Percentiles rank a stretch among this genome's conserved stretches.
These are phyloP conservation scores for Agelastica alni DNA, from an alignment of 2,888 invertebrate species.

Conservation along the genomic window DNA sequence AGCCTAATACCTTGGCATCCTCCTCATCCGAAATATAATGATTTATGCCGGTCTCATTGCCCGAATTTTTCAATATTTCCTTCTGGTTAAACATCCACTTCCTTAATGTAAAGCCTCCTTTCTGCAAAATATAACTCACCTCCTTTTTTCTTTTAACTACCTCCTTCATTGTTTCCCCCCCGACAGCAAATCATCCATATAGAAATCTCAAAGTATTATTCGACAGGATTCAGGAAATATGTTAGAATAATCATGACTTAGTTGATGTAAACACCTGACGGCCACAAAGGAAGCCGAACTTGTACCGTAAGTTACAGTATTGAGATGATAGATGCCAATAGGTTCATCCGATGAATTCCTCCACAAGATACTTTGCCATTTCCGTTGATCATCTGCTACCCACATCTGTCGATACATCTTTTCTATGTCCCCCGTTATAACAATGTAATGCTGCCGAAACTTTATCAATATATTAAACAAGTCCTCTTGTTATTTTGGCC, in stretches of 20 bases:
- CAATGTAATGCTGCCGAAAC: conserved; percentile 14
- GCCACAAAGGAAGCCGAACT: conserved; percentile 12
- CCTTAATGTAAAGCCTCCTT: conserved; percentile 18
- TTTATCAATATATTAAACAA: conserved; percentile 22
- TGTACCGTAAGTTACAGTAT: conserved; percentile 22
- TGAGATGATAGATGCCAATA: conserved; percentile 7
- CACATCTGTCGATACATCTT: conserved; percentile 21
- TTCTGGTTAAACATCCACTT: conserved; percentile 16
- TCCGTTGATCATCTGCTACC: conserved; percentile 7
- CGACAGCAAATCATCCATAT: conserved; percentile 26
- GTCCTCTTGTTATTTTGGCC: conserved; percentile 27
- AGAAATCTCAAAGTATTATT: conserved; percentile 19
- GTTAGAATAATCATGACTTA: conserved; percentile 8
- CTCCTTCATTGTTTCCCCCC: conserved; percentile 14
- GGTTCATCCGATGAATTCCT: background rate
- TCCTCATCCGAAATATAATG: conserved; percentile 11
- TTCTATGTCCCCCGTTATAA: conserved; percentile 15
- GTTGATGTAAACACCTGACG: conserved; percentile 15
- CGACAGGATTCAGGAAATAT: conserved; percentile 1
- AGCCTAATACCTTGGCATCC: conserved; percentile 12
- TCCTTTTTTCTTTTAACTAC: background rate
- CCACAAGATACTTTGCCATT: conserved; percentile 20
- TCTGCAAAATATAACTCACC: conserved; percentile 2
- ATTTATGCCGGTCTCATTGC: background rate
- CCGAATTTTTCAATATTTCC: background rate